Base-by-base conservation (phyloP, 1,140 invertebrate genomes). In the Phymastichus coffea region DNA sequence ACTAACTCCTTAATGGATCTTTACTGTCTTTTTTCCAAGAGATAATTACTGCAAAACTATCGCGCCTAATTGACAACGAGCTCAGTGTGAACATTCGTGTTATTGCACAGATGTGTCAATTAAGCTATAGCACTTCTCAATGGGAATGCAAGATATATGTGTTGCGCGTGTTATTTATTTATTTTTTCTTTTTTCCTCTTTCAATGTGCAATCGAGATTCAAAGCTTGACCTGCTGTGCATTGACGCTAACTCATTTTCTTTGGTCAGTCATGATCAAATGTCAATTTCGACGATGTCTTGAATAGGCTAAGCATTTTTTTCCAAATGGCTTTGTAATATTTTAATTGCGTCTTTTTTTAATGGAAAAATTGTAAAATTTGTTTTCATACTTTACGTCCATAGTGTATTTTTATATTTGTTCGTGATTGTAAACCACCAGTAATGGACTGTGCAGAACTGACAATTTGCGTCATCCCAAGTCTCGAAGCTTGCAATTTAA, bases 1-100 rank as follows among this genome's bases (percentile, higher is more conserved):
- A 70, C 66, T 70, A 75, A 76, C 55, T 72, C 70, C 71, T 67
- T 73, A 67, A 64, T 69, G 54, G 63, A 64, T 55, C 59, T 66
- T 64, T 43, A 10, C 63, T 41, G 41, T 33, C 19, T 43, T 52
- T 40, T 43, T 57, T 23, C 19, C 7, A 3, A 57, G 22, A 33
- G 10, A 48, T 28, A 56, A 37, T 25, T 47, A 37, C 19, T 14
- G 30, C 30, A 33, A 25, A 47, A 56, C 47, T 56, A 14, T 46
- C 17, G 22, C 30, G 30, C 53, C 43, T 33, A 35, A 17, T 17
- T 23, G 15, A 37, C 28, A 19, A 1, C n/a, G n/a, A n/a, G n/a
- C n/a, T n/a, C n/a, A n/a, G n/a, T n/a, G n/a, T n/a, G n/a, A n/a
- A n/a, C n/a, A n/a, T n/a, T n/a, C n/a, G n/a, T n/a, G n/a, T n/a